Percentiles rank a stretch among this genome's conserved stretches.
phyloP scores from a whole-genome alignment of 37 sponge, comb jelly and placozoan genomes.

The Bolinopsis microptera region DNA sequence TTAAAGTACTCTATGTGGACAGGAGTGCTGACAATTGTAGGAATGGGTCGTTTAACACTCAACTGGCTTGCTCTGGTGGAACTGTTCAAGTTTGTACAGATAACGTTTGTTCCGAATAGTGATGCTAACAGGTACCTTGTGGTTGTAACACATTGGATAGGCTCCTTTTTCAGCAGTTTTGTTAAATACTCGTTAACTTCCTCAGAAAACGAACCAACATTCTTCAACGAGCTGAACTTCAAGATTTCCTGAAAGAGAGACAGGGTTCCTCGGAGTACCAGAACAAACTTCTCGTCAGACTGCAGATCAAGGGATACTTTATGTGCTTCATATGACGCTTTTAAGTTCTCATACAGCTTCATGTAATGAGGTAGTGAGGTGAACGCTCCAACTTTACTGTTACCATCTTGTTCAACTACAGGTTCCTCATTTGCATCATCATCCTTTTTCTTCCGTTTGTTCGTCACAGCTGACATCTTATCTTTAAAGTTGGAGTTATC shows the following conservation, averaged over 20 bases:
- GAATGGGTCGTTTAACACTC: slow-evolving; percentile 14
- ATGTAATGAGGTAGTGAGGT: slow-evolving; percentile 49
- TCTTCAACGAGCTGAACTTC: slow-evolving; percentile 57
- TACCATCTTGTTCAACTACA: background rate
- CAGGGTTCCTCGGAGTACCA: slow-evolving; percentile 43
- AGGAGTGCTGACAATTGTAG: background rate
- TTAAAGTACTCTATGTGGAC: slow-evolving; percentile 47
- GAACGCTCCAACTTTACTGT: slow-evolving; percentile 19
- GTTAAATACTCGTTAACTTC: slow-evolving; percentile 53
- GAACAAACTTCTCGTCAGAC: slow-evolving; percentile 38
- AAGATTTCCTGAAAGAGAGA: slow-evolving; percentile 40
- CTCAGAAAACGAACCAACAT: slow-evolving; percentile 40
- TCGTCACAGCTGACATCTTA: slow-evolving; percentile 17
- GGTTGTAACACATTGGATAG: slow-evolving; percentile 39
- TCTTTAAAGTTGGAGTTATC: background rate
- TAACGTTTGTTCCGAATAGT: slow-evolving; percentile 50
- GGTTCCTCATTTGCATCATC: background rate
- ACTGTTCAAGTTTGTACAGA: background rate
- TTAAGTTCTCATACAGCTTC: slow-evolving; percentile 59
- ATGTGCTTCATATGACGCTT: slow-evolving; percentile 56
- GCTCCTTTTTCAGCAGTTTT: slow-evolving; percentile 51
- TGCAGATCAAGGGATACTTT: slow-evolving; percentile 53
- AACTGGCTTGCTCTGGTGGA: background rate
- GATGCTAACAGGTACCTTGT: slow-evolving; percentile 39
- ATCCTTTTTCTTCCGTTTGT: slow-evolving; percentile 54